Percentiles rank a stretch among this genome's conserved stretches.
phyloP scores from a whole-genome alignment of 2,888 invertebrate species.

The Labia minor region DNA sequence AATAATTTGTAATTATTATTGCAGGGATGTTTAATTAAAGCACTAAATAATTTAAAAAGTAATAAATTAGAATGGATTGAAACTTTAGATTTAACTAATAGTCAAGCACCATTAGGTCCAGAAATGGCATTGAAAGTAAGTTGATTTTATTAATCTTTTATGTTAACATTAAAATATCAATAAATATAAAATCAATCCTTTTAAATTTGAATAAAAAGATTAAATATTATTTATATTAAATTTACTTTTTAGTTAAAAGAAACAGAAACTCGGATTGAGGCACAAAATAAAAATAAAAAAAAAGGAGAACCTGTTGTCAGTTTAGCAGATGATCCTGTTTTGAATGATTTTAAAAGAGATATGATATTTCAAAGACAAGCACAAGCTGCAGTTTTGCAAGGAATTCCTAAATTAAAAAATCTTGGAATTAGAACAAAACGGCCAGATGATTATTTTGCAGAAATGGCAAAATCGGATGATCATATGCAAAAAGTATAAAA shows the following conservation, averaged over 20 bases:
- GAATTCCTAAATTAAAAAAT: conserved; percentile 63
- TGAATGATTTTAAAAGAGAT: conserved; percentile 88
- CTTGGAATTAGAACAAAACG: conserved; percentile 66
- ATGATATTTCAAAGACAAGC: conserved; percentile 78
- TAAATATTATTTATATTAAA: neutral
- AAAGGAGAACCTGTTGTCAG: conserved; percentile 34
- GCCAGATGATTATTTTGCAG: conserved; percentile 96
- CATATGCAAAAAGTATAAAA: conserved; percentile 82
- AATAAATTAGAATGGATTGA: conserved; percentile 80
- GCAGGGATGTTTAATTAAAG: conserved; percentile 53
- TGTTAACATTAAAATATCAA: neutral
- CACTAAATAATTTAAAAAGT: conserved; percentile 58
- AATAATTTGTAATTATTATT: conserved; percentile 24
- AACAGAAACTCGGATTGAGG: conserved; percentile 58
- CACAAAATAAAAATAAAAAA: conserved; percentile 45
- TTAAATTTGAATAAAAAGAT: too few relatives aligned
- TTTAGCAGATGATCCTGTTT: conserved; percentile 61
- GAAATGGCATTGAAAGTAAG: conserved; percentile 54
- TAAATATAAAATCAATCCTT: too few relatives aligned
- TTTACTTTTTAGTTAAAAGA: conserved; percentile 57
- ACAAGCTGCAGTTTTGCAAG: conserved; percentile 73
- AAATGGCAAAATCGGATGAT: conserved; percentile 94
- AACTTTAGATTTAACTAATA: conserved; percentile 64
- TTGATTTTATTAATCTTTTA: neutral
- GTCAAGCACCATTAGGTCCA: conserved; percentile 71